A percentile compares a stretch with the other conserved stretches of the same genome.
Conservation (phyloP, 2,888 invertebrate genomes). For the Mesorhabditis belari region DNA sequence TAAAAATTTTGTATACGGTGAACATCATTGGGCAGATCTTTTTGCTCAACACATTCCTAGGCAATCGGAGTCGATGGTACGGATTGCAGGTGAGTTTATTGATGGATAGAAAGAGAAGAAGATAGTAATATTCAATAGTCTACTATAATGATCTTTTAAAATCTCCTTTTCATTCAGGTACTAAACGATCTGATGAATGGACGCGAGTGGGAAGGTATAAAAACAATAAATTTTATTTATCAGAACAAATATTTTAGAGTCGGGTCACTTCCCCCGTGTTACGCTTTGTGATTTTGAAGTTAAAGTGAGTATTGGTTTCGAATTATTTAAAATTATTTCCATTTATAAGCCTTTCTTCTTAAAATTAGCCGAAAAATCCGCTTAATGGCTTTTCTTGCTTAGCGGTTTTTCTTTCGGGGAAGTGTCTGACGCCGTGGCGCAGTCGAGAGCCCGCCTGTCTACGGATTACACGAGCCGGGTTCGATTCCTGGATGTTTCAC, state of each 20-base stretch:
- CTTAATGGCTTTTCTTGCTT: no score
- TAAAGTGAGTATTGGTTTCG: constrained; percentile 37
- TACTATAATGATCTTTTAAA: neutral
- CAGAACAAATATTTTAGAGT: no score
- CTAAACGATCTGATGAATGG: constrained; percentile 53
- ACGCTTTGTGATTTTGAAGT: constrained; percentile 54
- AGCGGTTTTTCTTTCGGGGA: no score
- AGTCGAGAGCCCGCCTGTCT: no score
- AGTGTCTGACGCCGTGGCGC: no score
- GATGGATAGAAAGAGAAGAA: neutral
- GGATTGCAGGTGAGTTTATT: constrained; percentile 44
- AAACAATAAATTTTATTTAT: no score
- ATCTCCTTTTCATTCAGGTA: constrained; percentile 19
- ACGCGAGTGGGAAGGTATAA: constrained; percentile 52
- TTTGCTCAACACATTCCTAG: constrained; percentile 52
- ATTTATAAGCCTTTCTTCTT: no score
- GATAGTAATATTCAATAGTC: neutral
- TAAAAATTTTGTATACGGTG: constrained; percentile 51
- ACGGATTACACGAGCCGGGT: no score
- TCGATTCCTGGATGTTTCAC: no score
- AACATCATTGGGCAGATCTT: constrained; percentile 53
- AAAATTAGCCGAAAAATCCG: no score
- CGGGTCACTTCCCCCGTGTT: constrained; percentile 50
- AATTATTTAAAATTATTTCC: neutral
- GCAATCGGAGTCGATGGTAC: constrained; percentile 50